Percentiles rank a stretch among this genome's conserved stretches.
Evolutionary conservation across 2,888 invertebrate species (phyloP).

Genomic region (Eulithis testata): DNA sequence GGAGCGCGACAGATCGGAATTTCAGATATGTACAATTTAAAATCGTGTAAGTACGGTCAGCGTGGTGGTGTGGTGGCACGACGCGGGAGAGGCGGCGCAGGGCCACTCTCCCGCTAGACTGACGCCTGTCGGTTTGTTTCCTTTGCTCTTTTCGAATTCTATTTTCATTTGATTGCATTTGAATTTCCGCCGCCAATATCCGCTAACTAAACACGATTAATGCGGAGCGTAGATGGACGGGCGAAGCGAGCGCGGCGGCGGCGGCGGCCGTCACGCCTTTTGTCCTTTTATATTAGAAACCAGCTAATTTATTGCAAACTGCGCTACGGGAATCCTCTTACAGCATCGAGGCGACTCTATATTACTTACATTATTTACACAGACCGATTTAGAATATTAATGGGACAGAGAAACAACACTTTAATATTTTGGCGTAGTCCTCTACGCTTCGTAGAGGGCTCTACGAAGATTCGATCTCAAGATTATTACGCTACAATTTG

Average conservation of each 20-base stretch:
- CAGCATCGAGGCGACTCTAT: constrained; percentile 55
- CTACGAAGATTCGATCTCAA: neutral
- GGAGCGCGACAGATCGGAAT: constrained; percentile 84
- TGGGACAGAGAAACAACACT: constrained; percentile 26
- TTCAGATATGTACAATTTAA: constrained; percentile 85
- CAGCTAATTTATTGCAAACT: constrained; percentile 83
- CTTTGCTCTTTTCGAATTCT: constrained; percentile 83
- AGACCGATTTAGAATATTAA: constrained; percentile 40
- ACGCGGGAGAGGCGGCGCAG: constrained; percentile 53
- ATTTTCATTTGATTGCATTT: constrained; percentile 85
- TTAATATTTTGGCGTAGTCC: constrained; percentile 17
- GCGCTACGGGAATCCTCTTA: constrained; percentile 72
- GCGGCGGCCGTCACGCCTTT: constrained; percentile 58
- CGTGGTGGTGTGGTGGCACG: constrained; percentile 56
- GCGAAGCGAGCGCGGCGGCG: constrained; percentile 46
- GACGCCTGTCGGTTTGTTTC: constrained; percentile 84
- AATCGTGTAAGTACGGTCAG: constrained; percentile 85
- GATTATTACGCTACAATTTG: neutral
- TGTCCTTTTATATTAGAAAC: constrained; percentile 84
- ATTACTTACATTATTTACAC: constrained; percentile 56
- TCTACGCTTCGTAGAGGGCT: neutral
- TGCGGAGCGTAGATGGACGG: constrained; percentile 81
- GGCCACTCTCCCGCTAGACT: constrained; percentile 74
- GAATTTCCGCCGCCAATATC: constrained; percentile 85
- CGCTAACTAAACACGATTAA: constrained; percentile 86